Evolutionary conservation across 2,797 vertebrate genomes (phyloP), one percentile per base, ranked within the genome.

Genomic region (Prunella strophiata): DNA sequence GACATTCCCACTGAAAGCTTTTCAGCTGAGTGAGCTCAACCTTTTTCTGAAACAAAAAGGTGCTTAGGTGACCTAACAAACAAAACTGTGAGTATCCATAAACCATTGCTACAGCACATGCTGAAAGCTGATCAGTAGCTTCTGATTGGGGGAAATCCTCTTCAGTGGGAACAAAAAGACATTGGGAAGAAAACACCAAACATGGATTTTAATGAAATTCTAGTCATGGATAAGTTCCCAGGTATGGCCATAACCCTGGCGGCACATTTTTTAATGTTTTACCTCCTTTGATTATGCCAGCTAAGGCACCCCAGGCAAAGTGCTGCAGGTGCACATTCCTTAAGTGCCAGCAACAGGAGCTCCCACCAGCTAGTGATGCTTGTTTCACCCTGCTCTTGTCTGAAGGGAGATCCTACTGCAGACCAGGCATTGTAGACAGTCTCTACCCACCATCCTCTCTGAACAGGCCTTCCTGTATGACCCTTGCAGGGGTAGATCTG

Each of bases 271-370:
- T 23, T 4, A n/a, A 40, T 38, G 14, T 30, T 71, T 76, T 70
- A 32, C 8, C 63, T 83, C 43, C 22, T 54, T 61, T 40, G 16
- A 11, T 73, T 76, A 36, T 12, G 38, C 21, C 12, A 10, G 27
- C 29, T 63, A 45, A 57, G 34, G 42, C 47, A 88, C 13, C 16
- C 10, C 27, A 42, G 45, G 62, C 34, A n/a, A 62, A 83, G n/a
- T 18, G 32, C 42, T 3, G 4, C 45, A 71, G 32, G 30, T 34
- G 18, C 9, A 34, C 3, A 1, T 50, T 83, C n/a, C 47, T 12
- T 1, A 0, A 20, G 34, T 6, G 13, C 38, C 3, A 4, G 40
- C 4, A 13, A 11, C 29, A 43, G 0, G 0, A 58, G 40, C 51
- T 82, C 40, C 26, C 47, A 72, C 9, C 27, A 73, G 42, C 25